A percentile compares a stretch with the other conserved stretches of the same genome.
Evolutionary conservation across 2,797 vertebrate species (phyloP).

Genomic region (Dipus sagitta): DNA sequence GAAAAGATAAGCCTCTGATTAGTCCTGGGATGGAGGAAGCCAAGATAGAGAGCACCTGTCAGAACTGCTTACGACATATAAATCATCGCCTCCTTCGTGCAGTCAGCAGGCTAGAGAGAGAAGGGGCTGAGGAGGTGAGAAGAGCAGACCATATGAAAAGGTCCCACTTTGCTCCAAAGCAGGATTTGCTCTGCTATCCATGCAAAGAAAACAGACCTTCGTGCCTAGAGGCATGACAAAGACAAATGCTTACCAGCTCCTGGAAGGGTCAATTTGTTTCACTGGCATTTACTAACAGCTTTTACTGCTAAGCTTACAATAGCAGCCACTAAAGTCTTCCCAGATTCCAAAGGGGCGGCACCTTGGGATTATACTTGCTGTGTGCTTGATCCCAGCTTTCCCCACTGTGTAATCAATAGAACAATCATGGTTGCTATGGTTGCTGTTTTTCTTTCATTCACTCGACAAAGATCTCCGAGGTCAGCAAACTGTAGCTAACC

Average conservation of each 20-base stretch:
- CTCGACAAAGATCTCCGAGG: not conserved
- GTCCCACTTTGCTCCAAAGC: constrained; percentile 54
- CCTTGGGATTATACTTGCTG: not conserved
- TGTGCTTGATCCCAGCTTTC: not conserved
- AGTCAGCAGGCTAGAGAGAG: constrained; percentile 19
- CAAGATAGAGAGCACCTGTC: constrained; percentile 79
- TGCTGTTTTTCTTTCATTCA: constrained; percentile 35
- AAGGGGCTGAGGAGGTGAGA: constrained; percentile 49
- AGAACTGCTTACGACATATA: constrained; percentile 72
- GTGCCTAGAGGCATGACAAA: constrained; percentile 54
- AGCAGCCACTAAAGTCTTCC: constrained; percentile 36
- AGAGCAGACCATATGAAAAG: constrained; percentile 65
- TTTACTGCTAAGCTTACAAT: constrained; percentile 46
- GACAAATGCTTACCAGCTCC: constrained; percentile 70
- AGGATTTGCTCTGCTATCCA: constrained; percentile 66
- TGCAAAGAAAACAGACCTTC: constrained; percentile 61
- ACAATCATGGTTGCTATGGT: not conserved
- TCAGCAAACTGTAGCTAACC: not conserved
- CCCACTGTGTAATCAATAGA: not conserved
- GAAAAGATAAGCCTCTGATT: constrained; percentile 82
- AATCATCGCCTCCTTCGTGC: constrained; percentile 82
- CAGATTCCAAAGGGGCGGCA: not conserved
- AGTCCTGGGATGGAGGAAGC: constrained; percentile 71
- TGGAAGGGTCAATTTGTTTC: constrained; percentile 66
- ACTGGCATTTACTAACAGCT: constrained; percentile 62